phyloP scores from a whole-genome alignment of 2,113 vertebrate species.

The Arizona elegans region DNA sequence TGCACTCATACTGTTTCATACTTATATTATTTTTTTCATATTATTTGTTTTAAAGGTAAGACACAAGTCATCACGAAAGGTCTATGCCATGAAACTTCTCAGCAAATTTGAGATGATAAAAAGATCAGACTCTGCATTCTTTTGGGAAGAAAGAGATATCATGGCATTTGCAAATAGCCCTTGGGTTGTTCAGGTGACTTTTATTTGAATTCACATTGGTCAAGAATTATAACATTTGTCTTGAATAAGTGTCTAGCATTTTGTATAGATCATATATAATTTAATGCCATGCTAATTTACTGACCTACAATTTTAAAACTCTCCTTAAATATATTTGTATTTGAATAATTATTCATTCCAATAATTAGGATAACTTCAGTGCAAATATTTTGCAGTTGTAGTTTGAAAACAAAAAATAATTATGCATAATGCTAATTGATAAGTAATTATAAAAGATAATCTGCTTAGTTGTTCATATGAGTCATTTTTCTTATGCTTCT shows the following conservation, averaged over 20 bases:
- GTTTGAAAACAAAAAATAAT: not conserved
- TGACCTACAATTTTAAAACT: not conserved
- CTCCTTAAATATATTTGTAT: not conserved
- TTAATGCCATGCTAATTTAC: not conserved
- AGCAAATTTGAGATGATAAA: conserved; percentile 99
- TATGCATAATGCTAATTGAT: not conserved
- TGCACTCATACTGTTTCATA: not conserved
- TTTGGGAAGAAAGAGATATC: conserved; percentile 99
- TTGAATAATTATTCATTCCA: not conserved
- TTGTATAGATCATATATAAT: not conserved
- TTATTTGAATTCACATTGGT: not conserved
- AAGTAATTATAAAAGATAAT: not conserved
- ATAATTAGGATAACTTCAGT: not conserved
- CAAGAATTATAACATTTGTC: not conserved
- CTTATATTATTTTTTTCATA: not conserved
- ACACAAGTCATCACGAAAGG: conserved; percentile 91
- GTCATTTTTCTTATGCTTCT: not conserved
- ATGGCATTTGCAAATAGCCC: conserved; percentile 98
- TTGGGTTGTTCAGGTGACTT: conserved; percentile 95
- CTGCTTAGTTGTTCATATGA: not conserved
- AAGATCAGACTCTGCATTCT: conserved; percentile 97
- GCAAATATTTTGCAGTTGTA: not conserved
- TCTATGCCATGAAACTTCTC: conserved; percentile 97
- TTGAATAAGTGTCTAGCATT: not conserved
- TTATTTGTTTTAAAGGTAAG: conserved; percentile 80